Evolutionary conservation across 2,888 invertebrate species (phyloP).

Genomic region (Lithophane socia): DNA sequence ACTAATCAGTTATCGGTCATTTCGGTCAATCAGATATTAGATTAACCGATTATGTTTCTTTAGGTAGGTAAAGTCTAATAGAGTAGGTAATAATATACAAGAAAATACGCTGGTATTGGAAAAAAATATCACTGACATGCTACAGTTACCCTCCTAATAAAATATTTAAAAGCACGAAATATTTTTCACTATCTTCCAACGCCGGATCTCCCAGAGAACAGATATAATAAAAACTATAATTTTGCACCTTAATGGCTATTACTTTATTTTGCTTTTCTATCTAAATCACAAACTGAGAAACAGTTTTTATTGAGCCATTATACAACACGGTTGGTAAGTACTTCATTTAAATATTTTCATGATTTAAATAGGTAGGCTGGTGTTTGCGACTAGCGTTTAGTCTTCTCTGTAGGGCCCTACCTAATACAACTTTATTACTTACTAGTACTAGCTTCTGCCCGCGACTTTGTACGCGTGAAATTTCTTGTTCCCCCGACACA

Average conservation of each 20-base stretch:
- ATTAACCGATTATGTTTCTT: neutral
- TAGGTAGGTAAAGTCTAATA: neutral
- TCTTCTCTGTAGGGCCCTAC: neutral
- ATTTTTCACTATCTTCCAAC: neutral
- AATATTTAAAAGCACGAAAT: neutral
- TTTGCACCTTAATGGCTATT: slow-evolving; percentile 19
- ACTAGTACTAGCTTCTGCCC: neutral
- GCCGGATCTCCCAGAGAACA: slow-evolving; percentile 7
- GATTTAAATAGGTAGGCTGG: neutral
- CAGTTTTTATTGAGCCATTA: slow-evolving; percentile 44
- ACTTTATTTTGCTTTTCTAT: slow-evolving; percentile 27
- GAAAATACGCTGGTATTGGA: neutral
- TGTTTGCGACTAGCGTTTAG: neutral
- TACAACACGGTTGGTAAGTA: neutral
- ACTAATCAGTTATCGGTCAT: slow-evolving; percentile 43
- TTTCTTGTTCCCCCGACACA: no score
- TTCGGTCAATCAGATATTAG: slow-evolving; percentile 22
- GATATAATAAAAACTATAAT: slow-evolving; percentile 21
- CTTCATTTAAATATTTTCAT: slow-evolving; percentile 21
- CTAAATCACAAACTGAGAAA: slow-evolving; percentile 37
- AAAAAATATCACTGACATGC: neutral
- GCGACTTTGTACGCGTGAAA: no score
- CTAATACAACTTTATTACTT: slow-evolving; percentile 7
- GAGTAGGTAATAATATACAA: neutral
- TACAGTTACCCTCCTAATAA: neutral